Conservation (phyloP, 2,888 invertebrate species). For the Schizaphis graminum region DNA sequence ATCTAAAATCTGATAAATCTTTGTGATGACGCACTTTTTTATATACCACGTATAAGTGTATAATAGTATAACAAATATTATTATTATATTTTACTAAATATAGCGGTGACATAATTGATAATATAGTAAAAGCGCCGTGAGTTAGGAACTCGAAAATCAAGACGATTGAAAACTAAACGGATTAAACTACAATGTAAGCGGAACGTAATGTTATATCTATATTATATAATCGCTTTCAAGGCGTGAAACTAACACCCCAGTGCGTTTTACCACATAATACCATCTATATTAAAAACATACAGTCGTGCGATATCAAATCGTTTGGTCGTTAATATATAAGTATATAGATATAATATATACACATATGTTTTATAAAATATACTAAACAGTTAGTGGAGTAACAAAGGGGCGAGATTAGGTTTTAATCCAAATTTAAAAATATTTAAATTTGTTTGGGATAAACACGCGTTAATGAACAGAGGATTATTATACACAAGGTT, state of each 20-base stretch:
- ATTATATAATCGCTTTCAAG: not conserved
- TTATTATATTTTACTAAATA: not conserved
- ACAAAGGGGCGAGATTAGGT: not conserved
- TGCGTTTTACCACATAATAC: not conserved
- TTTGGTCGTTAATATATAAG: not conserved
- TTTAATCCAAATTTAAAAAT: not conserved
- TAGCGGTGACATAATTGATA: not conserved
- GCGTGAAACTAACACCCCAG: not conserved
- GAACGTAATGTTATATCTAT: not conserved
- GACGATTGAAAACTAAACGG: slow-evolving; percentile 31
- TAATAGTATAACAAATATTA: not conserved
- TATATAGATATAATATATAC: not conserved
- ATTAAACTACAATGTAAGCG: slow-evolving; percentile 9
- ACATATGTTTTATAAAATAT: not conserved
- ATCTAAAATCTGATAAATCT: not conserved
- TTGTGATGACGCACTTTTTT: not conserved
- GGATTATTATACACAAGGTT: not conserved
- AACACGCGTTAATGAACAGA: not conserved
- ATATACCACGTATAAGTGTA: not conserved
- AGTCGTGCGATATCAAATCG: not conserved
- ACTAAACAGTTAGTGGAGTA: not conserved
- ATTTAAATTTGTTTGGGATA: not conserved
- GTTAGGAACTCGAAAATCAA: not conserved
- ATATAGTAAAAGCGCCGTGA: not conserved
- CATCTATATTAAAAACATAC: not conserved